Percentiles rank a stretch among this genome's conserved stretches.
Conservation (phyloP, 35 echinoderm and acorn worm genomes). For the Lytechinus variegatus region DNA sequence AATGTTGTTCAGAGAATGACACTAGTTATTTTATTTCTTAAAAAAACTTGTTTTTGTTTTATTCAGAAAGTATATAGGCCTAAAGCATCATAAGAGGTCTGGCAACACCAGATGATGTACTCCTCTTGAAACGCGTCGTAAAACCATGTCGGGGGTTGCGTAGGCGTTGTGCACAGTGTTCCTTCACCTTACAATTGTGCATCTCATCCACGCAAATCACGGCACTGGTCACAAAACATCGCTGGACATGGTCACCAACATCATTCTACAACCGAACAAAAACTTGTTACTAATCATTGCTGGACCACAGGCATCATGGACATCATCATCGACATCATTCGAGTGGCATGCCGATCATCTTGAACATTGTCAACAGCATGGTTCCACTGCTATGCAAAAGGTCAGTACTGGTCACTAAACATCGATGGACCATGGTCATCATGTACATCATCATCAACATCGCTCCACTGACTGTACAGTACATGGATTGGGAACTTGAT, state of each 20-base stretch:
- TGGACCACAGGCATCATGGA: not conserved
- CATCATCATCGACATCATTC: not conserved
- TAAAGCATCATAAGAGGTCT: not conserved
- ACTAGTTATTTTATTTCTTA: not conserved
- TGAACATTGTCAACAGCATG: not conserved
- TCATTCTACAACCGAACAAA: not conserved
- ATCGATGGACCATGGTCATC: not conserved
- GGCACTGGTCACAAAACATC: constrained; percentile 47
- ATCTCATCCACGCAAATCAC: constrained; percentile 97
- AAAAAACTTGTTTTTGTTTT: not conserved
- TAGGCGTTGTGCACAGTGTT: constrained; percentile 99
- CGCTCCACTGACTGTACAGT: too few species aligned
- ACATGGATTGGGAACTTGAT: too few species aligned
- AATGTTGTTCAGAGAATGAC: not conserved
- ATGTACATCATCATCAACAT: not conserved
- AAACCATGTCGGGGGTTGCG: constrained; percentile 79
- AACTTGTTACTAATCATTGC: not conserved
- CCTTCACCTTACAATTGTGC: constrained; percentile 72
- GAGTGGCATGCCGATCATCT: not conserved
- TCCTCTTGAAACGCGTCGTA: not conserved
- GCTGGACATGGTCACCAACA: not conserved
- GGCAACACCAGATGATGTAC: not conserved
- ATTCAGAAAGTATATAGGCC: not conserved
- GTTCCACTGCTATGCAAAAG: too few species aligned
- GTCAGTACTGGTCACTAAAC: constrained; percentile 14